Base-by-base conservation (phyloP, 1,140 invertebrate species). In the Musca domestica region DNA sequence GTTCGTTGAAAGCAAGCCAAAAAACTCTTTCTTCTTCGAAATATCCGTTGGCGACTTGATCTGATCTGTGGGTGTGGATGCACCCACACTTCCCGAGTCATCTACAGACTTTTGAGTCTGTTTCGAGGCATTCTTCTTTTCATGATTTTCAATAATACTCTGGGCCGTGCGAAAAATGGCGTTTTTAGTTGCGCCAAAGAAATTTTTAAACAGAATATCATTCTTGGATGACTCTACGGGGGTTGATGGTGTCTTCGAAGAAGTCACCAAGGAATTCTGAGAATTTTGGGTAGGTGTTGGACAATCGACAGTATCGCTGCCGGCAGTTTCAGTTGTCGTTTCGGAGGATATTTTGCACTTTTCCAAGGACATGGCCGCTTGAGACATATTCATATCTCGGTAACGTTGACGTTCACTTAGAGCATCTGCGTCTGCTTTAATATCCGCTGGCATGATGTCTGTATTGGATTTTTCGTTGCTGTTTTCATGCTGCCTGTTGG, bases 81-180 rank as follows among this genome's bases (percentile, higher is more conserved):
- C 46, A 9, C 64, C 47, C 6, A 51, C 47, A n/a, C 52, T 41
- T 22, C 30, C 69, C 2, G 65, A 14, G 0, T 61, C 49, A 23
- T 77, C 76, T n/a, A 67, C 69, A 10, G 23, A 71, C 47, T 81
- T 81, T 49, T 78, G 77, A 47, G 77, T 81, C 52, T 78, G 77
- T 58, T 82, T 82, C 52, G 77, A 74, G 2, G 80, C 78, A 71
- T 78, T 81, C 67, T 81, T 82, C 54, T 82, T 82, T 66, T 82
- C 80, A 52, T 82, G 80, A 64, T 81, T 82, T 30, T 82, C 80
- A 5, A 81, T 81, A 3, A 82, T 82, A 68, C 80, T 82, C 41
- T 82, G 80, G 9, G 80, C 80, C 10, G 80, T 82, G 22, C 80
- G 80, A 54, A 82, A 82, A n/a, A 82, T 81, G 3, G 80, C 80